Evolutionary conservation across 2,113 vertebrate species (phyloP), one percentile per base, ranked within the genome.

Genomic region (Gnathonemus longibarbis): DNA sequence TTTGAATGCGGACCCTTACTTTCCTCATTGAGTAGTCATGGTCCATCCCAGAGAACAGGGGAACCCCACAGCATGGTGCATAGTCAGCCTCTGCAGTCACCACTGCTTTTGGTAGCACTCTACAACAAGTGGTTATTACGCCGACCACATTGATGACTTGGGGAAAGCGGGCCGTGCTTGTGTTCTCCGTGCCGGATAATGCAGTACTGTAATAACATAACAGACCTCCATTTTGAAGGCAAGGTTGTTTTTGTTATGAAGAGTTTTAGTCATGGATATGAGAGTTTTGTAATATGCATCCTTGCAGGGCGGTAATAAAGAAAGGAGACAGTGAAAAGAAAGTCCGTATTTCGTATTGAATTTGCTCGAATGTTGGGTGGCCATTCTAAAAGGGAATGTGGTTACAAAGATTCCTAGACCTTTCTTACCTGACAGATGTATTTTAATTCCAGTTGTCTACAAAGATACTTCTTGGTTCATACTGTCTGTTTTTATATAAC

Each of bases 211-310:
- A 87, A 9, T 56, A 27, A 52, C 85, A 35, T 52, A 2, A 49
- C 48, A 48, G 45, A 52, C n/a, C 50, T 87, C 15, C 27, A 35
- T 87, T 48, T 53, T 56, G 50, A 35, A 87, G 24, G 85, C 49
- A 56, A 53, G 31, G 15, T 50, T 87, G 85, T 39, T 87, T 53
- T 87, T 39, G 85, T 87, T 39, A n/a, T 87, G 50, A 56, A 87
- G 85, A 52, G 24, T 35, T 39, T 87, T 87, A 27, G 50, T 39
- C 85, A 87, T 56, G 85, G 48, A 53, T 52, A 31, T 27, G 27
- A 7, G 5, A 56, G 17, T 87, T 52, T 48, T 48, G 27, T 87
- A 53, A 87, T 53, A 15, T 56, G 50, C 27, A 35, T 35, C 24
- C 85, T 87, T 49, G 13, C 49, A 42, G 42, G 39, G 6, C 3